Base-by-base conservation (phyloP, 2,888 invertebrate species). In the Lasioglossum villosulum region DNA sequence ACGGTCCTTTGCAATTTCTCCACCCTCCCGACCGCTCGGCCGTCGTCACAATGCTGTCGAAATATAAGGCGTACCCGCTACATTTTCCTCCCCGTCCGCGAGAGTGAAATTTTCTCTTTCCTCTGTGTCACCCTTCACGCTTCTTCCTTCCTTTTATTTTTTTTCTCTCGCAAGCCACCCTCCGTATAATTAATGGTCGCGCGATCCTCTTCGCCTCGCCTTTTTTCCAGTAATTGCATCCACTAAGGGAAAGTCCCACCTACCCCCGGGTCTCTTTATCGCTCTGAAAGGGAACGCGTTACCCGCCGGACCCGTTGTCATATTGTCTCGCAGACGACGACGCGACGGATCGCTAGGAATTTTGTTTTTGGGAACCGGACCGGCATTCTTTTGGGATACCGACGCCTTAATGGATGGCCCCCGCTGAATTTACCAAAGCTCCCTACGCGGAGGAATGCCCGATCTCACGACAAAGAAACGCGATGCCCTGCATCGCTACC, bases 211-310 rank as follows among this genome's bases (percentile, higher is more conserved):
- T 76, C 70, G 66, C 70, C 76, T 83, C 71, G 37, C 74, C 68
- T 86, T 86, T 52, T 86, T 83, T 74, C 86, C 80, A 68, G 86
- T 87, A 87, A 87, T 83, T 87, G 83, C 86, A 86, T 83, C 81
- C 70, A 80, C 72, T 70, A 56, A 75, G 71, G 81, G 79, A 48
- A 56, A 79, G 70, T 79, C 70, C 23, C 39, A 37, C 68, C 68
- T 34, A 23, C 37, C 37, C 34, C 23, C 37, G 16, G 23, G 75
- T 76, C 78, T 78, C 78, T 83, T 83, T 86, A 76, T 79, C 80
- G 78, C 83, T 37, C 72, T 42, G 63, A 45, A 34, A 56, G 56
- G 70, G 75, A 48, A 76, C 74, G 75, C 84, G 59, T 84, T 80
- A 84, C 78, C 78, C 56, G 63, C 59, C 39, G 27, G 27, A 63